phyloP scores from a whole-genome alignment of 2,113 vertebrate genomes.

The Mohoua ochrocephala region DNA sequence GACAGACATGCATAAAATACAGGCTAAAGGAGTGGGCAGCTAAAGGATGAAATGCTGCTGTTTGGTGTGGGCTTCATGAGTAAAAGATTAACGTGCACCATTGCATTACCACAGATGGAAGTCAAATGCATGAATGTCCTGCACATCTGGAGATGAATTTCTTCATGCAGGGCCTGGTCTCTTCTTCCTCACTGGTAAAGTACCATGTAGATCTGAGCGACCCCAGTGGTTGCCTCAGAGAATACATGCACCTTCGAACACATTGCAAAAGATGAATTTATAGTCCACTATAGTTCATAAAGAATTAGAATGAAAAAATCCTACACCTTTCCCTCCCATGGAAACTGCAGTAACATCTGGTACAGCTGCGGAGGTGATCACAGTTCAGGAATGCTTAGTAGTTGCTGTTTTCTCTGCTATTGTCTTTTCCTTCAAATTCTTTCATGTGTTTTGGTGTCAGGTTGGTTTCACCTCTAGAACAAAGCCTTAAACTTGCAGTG shows the following conservation, averaged over 20 bases:
- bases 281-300: neutral
- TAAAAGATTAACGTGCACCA: neutral
- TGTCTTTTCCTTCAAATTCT: neutral
- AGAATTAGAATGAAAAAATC: neutral
- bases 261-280: neutral
- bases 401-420: neutral
- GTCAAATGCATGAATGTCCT: neutral
- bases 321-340: neutral
- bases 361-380: accelerated
- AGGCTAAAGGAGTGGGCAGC: neutral
- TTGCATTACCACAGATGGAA: neutral
- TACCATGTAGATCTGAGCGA: neutral
- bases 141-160: neutral
- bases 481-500: neutral
- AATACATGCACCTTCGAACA: neutral
- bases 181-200: neutral
- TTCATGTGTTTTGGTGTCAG: neutral
- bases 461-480: neutral
- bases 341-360: neutral
- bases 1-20: neutral
- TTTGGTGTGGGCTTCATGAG: neutral
- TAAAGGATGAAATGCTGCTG: neutral
- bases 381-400: neutral
- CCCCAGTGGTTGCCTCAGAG: neutral
- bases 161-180: neutral